Conservation (phyloP, 2,888 invertebrate genomes). For the Drosophila pseudotakahashii region DNA sequence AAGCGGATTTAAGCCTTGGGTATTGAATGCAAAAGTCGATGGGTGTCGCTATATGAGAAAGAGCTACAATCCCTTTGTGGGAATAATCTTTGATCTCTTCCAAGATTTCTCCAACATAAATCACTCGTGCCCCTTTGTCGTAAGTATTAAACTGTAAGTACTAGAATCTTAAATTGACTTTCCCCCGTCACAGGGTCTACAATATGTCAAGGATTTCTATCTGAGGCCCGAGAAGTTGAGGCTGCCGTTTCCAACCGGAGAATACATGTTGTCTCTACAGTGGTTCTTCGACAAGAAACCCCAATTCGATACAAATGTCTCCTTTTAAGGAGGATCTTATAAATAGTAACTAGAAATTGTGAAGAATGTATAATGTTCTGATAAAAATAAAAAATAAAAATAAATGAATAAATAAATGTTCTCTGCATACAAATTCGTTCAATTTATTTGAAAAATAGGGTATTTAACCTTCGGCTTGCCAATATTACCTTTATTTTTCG, state of each 20-base stretch:
- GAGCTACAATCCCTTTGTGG: neutral
- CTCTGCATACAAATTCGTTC: too few species aligned
- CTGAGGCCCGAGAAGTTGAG: slow-evolving; percentile 1
- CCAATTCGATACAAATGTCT: slow-evolving; percentile 18
- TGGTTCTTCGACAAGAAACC: slow-evolving; percentile 5
- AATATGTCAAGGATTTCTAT: slow-evolving; percentile 23
- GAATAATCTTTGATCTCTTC: slow-evolving; percentile 2
- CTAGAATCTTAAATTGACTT: too few species aligned
- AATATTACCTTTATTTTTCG: too few species aligned
- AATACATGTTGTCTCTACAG: slow-evolving; percentile 7
- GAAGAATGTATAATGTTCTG: too few species aligned
- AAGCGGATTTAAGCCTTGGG: slow-evolving; percentile 43
- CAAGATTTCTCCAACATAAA: slow-evolving; percentile 19
- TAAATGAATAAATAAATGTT: too few species aligned
- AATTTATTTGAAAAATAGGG: too few species aligned
- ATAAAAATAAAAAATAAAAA: too few species aligned
- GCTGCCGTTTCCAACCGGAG: slow-evolving; percentile 49
- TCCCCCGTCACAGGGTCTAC: too few species aligned
- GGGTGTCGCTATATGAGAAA: neutral
- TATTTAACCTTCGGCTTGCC: too few species aligned
- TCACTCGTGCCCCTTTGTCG: slow-evolving; percentile 20
- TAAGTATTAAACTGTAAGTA: neutral
- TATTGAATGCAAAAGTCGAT: slow-evolving; percentile 6
- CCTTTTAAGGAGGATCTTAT: neutral
- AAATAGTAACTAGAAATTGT: neutral